Conservation (phyloP, 2,888 invertebrate genomes). For the Adineta ricciae region DNA sequence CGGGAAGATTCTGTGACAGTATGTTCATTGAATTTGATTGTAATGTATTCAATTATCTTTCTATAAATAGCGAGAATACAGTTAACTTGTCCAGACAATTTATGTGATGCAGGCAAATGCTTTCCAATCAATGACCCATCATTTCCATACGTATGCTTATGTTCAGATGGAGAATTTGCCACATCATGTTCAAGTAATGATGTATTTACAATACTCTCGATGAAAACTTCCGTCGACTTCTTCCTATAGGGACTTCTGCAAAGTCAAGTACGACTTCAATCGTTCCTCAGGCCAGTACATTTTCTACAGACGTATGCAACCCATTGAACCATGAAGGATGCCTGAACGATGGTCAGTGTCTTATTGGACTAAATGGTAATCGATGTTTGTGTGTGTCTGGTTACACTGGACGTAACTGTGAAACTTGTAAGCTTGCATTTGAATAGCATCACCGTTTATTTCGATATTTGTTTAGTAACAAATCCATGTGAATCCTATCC, state of each 20-base stretch:
- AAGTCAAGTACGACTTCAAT: background rate
- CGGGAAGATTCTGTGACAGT: background rate
- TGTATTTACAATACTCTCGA: too few relatives aligned
- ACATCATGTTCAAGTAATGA: background rate
- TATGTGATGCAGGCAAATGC: background rate
- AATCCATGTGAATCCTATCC: slow-evolving; percentile 29
- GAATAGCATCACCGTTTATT: background rate
- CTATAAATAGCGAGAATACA: background rate
- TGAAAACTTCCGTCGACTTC: too few relatives aligned
- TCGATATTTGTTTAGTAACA: background rate
- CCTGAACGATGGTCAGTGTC: background rate
- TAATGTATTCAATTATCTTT: background rate
- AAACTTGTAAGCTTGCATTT: background rate
- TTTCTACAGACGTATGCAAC: background rate
- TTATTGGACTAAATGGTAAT: background rate
- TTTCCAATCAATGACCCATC: background rate
- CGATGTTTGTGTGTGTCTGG: background rate
- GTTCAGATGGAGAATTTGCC: background rate
- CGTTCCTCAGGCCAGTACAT: background rate
- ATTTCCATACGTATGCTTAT: background rate
- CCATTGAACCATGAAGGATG: background rate
- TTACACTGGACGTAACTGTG: background rate
- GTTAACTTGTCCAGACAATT: background rate
- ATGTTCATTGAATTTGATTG: background rate
- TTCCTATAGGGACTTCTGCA: background rate